Evolutionary conservation across 2,797 vertebrate species (phyloP), one percentile per base, ranked within the genome.

Genomic region (Tauraco hartlaubi): DNA sequence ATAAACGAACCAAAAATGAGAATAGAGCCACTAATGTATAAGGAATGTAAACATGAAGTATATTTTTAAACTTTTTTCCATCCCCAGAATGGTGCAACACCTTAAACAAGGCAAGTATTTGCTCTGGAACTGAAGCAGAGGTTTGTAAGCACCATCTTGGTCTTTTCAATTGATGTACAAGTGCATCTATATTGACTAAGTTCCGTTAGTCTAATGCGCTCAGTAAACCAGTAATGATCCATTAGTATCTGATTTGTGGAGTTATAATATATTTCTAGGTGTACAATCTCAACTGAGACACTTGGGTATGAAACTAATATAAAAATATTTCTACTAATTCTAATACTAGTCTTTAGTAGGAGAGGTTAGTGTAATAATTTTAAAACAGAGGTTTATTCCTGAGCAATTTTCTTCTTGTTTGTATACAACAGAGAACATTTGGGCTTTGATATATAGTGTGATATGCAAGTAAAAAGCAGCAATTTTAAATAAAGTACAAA

Each of bases 51-150:
- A 96, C 96, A 97, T 29, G 25, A 94, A 79, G 63, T 86, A 74
- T 98, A 97, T 98, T 98, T 98, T 98, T 97, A 98, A 97, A 97
- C 71, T 41, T 97, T 97, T 96, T 98, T 98, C 98, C 97, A 97
- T 97, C 64, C 80, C 66, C 35, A 80, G 64, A 90, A 85, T 31
- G 88, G 96, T 96, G 90, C 74, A 94, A 94, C 95, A 97, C 97
- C 97, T 98, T 96, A 96, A 97, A 88, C 84, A 90, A 95, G 74
- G 86, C 48, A 90, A 92, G 77, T 74, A 22, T 86, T 97, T 91
- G 43, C 23, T 93, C 90, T 92, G 75, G 64, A 94, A 68, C 54
- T 37, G n/a, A 54, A 46, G 43, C 49, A 75, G 78, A 83, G 16
- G 10, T 76, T 89, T 80, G 23, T 25, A 76, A 86, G 52, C 51